These are phyloP conservation scores for Hetaerina titia DNA, from an alignment of 2,888 invertebrate genomes.

Conservation along the genomic window DNA sequence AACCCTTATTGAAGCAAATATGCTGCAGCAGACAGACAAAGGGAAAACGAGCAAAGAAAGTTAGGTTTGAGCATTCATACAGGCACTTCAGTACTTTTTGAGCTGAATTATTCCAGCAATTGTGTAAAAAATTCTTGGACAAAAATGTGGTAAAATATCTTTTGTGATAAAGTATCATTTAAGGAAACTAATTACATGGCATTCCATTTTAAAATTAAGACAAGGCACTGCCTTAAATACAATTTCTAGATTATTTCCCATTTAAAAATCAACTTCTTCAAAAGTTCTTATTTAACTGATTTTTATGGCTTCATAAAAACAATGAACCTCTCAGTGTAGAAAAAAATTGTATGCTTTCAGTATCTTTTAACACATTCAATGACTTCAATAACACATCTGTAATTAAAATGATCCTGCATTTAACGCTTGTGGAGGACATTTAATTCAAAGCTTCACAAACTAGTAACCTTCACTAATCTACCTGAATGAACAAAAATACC, in stretches of 20 bases:
- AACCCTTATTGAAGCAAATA: constrained; percentile 12
- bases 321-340: not conserved
- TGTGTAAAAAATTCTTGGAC: constrained; percentile 62
- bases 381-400: not conserved
- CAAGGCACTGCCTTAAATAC: constrained; percentile 61
- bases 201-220: constrained; percentile 51
- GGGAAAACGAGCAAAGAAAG: constrained; percentile 28
- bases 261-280: constrained; percentile 35
- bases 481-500: constrained; percentile 52
- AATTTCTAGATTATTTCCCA: constrained; percentile 51
- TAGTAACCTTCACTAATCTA: constrained; percentile 48
- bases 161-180: constrained; percentile 47
- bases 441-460: constrained; percentile 41
- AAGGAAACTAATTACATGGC: constrained; percentile 30
- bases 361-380: not conserved
- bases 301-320: not conserved
- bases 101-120: constrained; percentile 57
- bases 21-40: constrained; percentile 43
- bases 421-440: constrained; percentile 53
- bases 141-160: constrained; percentile 50
- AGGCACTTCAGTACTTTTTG: constrained; percentile 65
- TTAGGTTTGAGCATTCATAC: constrained; percentile 53
- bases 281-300: not conserved
- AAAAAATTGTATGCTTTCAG: constrained; percentile 44
- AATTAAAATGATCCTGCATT: constrained; percentile 58